Conservation (phyloP, 2,888 invertebrate genomes). For the Tetragnatha montana region DNA sequence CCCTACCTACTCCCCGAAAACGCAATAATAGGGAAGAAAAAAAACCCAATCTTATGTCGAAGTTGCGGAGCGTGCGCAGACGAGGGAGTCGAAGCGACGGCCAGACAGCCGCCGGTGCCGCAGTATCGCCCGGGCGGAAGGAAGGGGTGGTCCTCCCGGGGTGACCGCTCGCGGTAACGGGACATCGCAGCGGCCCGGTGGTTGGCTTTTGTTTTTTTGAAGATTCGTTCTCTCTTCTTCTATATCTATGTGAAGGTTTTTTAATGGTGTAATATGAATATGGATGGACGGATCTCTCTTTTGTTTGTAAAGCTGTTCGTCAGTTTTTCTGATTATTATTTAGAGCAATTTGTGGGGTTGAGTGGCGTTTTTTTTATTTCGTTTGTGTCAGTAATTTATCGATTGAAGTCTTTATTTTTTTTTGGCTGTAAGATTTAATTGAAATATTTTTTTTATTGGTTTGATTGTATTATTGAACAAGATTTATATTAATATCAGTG, state of each 20-base stretch:
- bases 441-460: too few species aligned
- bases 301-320: not conserved
- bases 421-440: too few species aligned
- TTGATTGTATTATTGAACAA: too few species aligned
- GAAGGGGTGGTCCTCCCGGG: slow-evolving; percentile 22
- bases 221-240: not conserved
- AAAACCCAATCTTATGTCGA: not conserved
- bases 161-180: slow-evolving; percentile 42
- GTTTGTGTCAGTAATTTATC: too few species aligned
- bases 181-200: not conserved
- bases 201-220: too few species aligned
- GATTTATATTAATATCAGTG: too few species aligned
- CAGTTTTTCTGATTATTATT: too few species aligned
- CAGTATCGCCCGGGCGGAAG: slow-evolving; percentile 37
- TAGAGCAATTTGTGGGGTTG: too few species aligned
- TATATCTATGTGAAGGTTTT: too few species aligned
- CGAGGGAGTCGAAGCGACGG: slow-evolving; percentile 13
- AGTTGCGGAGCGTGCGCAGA: slow-evolving; percentile 2
- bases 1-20: not conserved
- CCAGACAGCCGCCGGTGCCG: slow-evolving; percentile 39
- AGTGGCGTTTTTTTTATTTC: too few species aligned
- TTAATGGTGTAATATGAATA: too few species aligned
- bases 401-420: too few species aligned
- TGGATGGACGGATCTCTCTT: not conserved
- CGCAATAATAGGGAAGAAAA: not conserved